Percentiles rank a stretch among this genome's conserved stretches.
Conservation (phyloP, 2,797 vertebrate species). For the Galaxias olidus region DNA sequence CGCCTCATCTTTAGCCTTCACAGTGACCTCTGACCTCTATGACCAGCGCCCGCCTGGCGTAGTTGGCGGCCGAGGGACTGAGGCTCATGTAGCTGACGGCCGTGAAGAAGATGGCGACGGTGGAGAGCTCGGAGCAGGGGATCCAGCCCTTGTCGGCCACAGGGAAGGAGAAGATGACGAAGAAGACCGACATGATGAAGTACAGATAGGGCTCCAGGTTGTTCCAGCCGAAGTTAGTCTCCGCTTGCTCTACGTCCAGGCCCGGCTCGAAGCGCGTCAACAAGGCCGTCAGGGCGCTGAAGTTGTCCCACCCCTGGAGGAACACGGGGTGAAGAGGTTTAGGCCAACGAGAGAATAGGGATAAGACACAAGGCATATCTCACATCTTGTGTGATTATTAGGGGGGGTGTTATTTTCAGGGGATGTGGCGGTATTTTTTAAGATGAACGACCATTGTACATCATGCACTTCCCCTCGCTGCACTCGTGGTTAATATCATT, state of each 20-base stretch:
- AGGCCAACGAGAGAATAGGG: background rate
- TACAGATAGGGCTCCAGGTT: slow-evolving; percentile 92
- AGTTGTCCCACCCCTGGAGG: slow-evolving; percentile 90
- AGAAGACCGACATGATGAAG: slow-evolving; percentile 92
- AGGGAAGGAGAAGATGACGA: slow-evolving; percentile 95
- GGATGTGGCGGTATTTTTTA: no score
- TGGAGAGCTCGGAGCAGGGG: slow-evolving; percentile 92
- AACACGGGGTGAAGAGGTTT: slow-evolving; percentile 2
- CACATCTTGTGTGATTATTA: no score
- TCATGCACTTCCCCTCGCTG: no score
- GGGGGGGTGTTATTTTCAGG: no score
- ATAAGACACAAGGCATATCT: background rate
- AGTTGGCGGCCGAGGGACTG: slow-evolving; percentile 81
- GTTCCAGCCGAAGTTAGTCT: slow-evolving; percentile 95
- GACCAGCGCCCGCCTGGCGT: slow-evolving; percentile 82
- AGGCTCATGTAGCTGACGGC: slow-evolving; percentile 91
- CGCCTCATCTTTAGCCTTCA: no score
- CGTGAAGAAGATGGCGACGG: slow-evolving; percentile 89
- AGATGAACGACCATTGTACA: no score
- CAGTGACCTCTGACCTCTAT: slow-evolving; percentile 76
- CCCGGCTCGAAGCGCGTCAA: slow-evolving; percentile 89
- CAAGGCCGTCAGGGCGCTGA: slow-evolving; percentile 86
- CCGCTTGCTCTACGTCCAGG: slow-evolving; percentile 93
- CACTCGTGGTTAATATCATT: no score
- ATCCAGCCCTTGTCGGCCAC: slow-evolving; percentile 92